Percentiles rank a stretch among this genome's conserved stretches.
These are phyloP conservation scores for Urosaurus nigricauda DNA, from an alignment of 2,797 vertebrate species.

Conservation along the genomic window DNA sequence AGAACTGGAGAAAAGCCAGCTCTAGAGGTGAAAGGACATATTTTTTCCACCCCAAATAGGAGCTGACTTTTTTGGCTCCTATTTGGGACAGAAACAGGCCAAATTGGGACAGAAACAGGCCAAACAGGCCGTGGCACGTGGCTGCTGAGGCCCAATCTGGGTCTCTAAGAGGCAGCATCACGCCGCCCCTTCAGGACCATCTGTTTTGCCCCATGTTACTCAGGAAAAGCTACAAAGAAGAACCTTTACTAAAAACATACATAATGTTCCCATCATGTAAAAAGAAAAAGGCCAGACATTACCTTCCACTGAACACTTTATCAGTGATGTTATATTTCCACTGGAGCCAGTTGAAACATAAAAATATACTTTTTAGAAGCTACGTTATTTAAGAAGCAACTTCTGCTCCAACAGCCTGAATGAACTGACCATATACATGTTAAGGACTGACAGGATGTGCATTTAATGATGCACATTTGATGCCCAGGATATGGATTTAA, in stretches of 20 bases:
- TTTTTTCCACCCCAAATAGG: no score
- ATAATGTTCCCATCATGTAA: neutral
- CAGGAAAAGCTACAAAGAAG: neutral
- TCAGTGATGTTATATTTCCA: constrained; percentile 72
- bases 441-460: constrained; percentile 41
- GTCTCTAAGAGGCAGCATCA: no score
- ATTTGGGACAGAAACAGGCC: no score
- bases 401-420: constrained; percentile 63
- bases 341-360: constrained; percentile 53
- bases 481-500: neutral
- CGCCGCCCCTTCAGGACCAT: no score
- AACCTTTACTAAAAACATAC: neutral
- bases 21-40: no score
- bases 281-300: neutral
- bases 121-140: no score
- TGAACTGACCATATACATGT: constrained; percentile 68
- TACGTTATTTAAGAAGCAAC: constrained; percentile 65
- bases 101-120: no score
- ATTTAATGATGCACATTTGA: neutral
- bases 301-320: constrained; percentile 57
- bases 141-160: no score
- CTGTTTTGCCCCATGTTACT: neutral
- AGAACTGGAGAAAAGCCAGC: no score
- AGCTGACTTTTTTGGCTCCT: no score
- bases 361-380: constrained; percentile 69